phyloP scores from a whole-genome alignment of 2,113 vertebrate genomes.

The Lipotes vexillifer region DNA sequence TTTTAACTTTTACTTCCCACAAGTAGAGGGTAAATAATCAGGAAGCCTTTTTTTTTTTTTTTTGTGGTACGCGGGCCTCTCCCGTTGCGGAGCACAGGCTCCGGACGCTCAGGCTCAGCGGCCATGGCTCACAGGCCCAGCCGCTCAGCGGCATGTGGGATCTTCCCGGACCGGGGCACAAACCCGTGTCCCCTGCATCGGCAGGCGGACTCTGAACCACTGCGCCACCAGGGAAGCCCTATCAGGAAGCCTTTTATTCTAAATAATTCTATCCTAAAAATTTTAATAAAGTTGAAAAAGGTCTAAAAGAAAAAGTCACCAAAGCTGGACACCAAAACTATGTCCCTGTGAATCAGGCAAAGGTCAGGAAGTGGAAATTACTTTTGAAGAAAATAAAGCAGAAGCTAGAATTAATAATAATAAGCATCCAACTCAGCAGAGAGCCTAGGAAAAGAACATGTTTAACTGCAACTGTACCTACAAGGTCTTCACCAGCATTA shows the following conservation, averaged over 20 bases:
- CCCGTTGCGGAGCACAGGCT: too few species aligned
- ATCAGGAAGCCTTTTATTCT: constrained; percentile 17
- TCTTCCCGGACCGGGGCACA: too few species aligned
- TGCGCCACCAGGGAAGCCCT: neutral
- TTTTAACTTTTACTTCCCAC: constrained; percentile 1
- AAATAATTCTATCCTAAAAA: neutral
- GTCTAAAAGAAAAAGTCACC: neutral
- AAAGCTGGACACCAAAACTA: neutral
- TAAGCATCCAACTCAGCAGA: neutral
- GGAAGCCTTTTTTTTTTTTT: neutral
- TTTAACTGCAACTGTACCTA: neutral
- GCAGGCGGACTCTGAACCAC: too few species aligned
- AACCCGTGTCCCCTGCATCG: too few species aligned
- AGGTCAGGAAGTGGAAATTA: neutral
- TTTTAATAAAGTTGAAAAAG: neutral
- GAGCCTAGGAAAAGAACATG: neutral
- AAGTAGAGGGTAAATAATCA: constrained; percentile 27
- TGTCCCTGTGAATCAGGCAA: neutral
- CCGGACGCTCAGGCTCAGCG: too few species aligned
- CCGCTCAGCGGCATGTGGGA: too few species aligned
- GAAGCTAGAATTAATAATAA: neutral
- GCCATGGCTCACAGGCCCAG: too few species aligned
- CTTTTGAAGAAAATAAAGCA: neutral
- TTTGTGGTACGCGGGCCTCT: too few species aligned
- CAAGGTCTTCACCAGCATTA: neutral